These are phyloP conservation scores for Ernsta delagoae DNA, from an alignment of 2,888 invertebrate genomes.

Conservation along the genomic window DNA sequence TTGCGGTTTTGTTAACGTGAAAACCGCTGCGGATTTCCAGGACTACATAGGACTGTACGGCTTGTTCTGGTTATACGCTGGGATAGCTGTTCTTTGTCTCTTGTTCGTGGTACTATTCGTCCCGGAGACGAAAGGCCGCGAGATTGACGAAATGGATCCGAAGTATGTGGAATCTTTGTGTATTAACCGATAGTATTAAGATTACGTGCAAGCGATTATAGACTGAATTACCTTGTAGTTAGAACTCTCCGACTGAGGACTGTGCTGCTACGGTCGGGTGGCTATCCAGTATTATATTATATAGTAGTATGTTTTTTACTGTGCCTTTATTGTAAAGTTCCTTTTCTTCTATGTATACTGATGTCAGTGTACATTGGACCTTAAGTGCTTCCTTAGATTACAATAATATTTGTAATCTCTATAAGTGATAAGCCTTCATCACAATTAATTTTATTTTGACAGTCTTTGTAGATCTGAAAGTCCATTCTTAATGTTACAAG, in stretches of 20 bases:
- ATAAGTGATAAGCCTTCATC: background rate
- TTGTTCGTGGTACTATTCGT: constrained; percentile 93
- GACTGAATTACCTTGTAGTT: constrained; percentile 47
- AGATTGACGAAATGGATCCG: constrained; percentile 94
- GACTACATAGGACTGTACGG: constrained; percentile 90
- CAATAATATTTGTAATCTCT: background rate
- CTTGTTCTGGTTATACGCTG: constrained; percentile 94
- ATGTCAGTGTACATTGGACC: too few species aligned
- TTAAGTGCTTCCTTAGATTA: background rate
- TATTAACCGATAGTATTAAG: constrained; percentile 78
- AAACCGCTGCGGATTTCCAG: constrained; percentile 92
- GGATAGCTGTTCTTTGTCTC: constrained; percentile 90
- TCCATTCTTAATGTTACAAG: background rate
- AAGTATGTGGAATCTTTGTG: constrained; percentile 85
- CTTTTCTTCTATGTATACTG: too few species aligned
- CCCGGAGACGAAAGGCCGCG: constrained; percentile 95
- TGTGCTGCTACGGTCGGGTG: constrained; percentile 13
- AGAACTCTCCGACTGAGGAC: constrained; percentile 25
- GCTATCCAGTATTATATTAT: constrained; percentile 49
- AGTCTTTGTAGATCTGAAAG: constrained; percentile 21
- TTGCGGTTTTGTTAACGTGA: constrained; percentile 94
- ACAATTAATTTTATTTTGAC: constrained; percentile 10
- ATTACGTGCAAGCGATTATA: constrained; percentile 42
- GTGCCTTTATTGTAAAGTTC: too few species aligned
- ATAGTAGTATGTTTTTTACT: too few species aligned